Conservation (phyloP, 2,113 vertebrate genomes). For the Desmodus rotundus region DNA sequence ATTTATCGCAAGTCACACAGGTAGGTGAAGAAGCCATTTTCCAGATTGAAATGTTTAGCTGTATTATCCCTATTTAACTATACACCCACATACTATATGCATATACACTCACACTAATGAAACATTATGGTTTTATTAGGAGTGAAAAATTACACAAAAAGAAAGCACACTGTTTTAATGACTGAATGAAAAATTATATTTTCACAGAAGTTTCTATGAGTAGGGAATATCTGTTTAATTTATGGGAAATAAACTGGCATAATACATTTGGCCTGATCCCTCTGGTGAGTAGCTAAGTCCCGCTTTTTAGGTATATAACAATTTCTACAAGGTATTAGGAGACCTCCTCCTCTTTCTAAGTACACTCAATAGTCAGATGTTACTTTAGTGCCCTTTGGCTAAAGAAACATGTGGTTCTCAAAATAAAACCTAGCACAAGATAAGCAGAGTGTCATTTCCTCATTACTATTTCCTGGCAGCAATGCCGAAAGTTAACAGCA, state of each 20-base stretch:
- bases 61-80: constrained; percentile 78
- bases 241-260: constrained; percentile 46
- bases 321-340: background rate
- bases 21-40: background rate
- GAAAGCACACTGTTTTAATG: constrained; percentile 73
- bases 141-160: constrained; percentile 61
- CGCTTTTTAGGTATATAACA: background rate
- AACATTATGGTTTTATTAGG: constrained; percentile 72
- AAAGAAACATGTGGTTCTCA: constrained; percentile 28
- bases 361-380: background rate
- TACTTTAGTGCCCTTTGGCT: constrained; percentile 14
- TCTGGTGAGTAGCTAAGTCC: background rate
- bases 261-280: background rate
- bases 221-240: constrained; percentile 57
- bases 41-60: background rate
- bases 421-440: constrained; percentile 44
- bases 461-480: constrained; percentile 41
- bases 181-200: constrained; percentile 35
- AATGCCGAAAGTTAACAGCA: constrained; percentile 25
- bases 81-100: background rate
- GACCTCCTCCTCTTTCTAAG: background rate
- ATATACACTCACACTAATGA: constrained; percentile 40
- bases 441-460: constrained; percentile 43
- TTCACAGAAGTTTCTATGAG: constrained; percentile 58
- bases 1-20: background rate